These are phyloP conservation scores for Orientallactaga bullata DNA, from an alignment of 2,113 vertebrate species.

Conservation along the genomic window DNA sequence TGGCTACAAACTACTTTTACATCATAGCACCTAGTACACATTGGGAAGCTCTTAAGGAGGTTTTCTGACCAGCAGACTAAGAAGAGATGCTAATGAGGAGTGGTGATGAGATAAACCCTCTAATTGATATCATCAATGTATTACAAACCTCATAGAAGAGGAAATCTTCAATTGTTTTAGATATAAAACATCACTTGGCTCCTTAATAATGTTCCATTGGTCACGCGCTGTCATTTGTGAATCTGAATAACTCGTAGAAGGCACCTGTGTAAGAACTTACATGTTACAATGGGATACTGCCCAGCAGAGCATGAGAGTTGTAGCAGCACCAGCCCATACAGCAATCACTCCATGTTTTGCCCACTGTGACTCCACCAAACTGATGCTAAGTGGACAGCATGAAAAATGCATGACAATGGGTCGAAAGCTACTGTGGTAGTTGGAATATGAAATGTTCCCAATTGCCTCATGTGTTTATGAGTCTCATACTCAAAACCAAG, in stretches of 20 bases:
- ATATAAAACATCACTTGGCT: neutral
- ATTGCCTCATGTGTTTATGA: too few species aligned
- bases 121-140: slow-evolving; percentile 3
- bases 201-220: neutral
- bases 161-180: neutral
- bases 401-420: neutral
- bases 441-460: neutral
- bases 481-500: too few species aligned
- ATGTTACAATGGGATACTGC: neutral
- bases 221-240: neutral
- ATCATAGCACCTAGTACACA: neutral
- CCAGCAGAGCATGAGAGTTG: neutral
- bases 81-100: neutral
- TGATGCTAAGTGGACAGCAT: neutral
- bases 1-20: neutral
- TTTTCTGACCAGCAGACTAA: neutral
- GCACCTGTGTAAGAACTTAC: neutral
- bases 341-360: neutral
- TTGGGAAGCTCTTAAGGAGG: neutral
- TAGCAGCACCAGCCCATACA: fast-evolving
- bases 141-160: neutral
- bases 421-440: neutral
- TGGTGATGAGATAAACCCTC: neutral
- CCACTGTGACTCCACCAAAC: neutral
- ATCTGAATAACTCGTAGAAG: neutral